Evolutionary conservation across 2,888 invertebrate species (phyloP).

Genomic region (Anorthoa munda): DNA sequence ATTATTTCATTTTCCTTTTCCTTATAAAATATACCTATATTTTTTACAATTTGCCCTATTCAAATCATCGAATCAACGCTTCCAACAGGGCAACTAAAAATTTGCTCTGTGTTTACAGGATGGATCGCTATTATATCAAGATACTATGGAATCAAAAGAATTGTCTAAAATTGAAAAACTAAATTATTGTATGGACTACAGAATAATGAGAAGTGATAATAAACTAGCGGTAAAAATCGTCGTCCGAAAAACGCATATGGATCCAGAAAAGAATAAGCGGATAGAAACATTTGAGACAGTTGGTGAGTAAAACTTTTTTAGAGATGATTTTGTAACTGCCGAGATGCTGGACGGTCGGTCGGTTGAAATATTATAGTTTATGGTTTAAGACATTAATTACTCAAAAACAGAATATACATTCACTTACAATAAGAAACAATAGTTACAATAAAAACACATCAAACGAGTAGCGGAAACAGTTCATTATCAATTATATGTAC

Average conservation of each 20-base stretch:
- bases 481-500: too few species aligned
- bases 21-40: too few species aligned
- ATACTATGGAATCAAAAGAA: background rate
- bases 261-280: background rate
- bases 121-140: constrained; percentile 3
- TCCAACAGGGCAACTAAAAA: background rate
- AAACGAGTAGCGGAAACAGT: too few species aligned
- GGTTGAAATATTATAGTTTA: too few species aligned
- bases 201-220: fast-evolving
- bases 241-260: fast-evolving
- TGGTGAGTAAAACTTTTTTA: background rate
- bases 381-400: too few species aligned
- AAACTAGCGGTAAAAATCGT: background rate
- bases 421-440: too few species aligned
- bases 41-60: too few species aligned
- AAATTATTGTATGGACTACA: constrained; percentile 17
- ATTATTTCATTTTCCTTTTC: too few species aligned
- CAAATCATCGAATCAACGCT: background rate
- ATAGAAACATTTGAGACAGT: background rate
- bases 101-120: constrained; percentile 5
- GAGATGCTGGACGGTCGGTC: too few species aligned
- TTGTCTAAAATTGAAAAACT: background rate
- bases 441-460: too few species aligned
- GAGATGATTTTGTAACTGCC: too few species aligned
- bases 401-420: too few species aligned